Evolutionary conservation across 2,888 invertebrate genomes (phyloP), one percentile per base, ranked within the genome.

Genomic region (Tenthredo amoena): DNA sequence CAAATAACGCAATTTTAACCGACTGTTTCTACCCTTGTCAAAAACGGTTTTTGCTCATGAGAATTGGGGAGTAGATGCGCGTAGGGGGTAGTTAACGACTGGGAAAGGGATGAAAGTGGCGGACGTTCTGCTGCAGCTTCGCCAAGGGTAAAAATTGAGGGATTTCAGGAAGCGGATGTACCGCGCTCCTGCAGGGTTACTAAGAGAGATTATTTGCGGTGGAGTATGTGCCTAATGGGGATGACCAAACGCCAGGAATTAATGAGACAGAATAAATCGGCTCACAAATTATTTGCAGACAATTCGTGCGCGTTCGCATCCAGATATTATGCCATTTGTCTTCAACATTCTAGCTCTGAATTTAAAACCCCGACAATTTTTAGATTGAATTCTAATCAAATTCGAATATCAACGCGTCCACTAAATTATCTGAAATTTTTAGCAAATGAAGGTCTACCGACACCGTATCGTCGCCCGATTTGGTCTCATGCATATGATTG

Each of bases 401-500:
- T 26, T 7, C 10, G 9, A 26, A 26, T 12, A 26, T 26, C 7
- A 12, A 47, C 15, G 15, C 47, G 47, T 47, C 26, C 3, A 47
- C 5, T 21, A 12, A 77, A 43, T 55, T 62, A 55, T 85, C 18
- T 47, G 15, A 15, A 6, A 86, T 88, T 89, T 87, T 83, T 94
- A 96, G 96, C 97, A 98, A 97, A 98, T 98, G 96, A 97, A 97
- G 94, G 97, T 98, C 26, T 97, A 97, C 94, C 96, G 97, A 89
- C 97, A 97, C 93, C 97, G 97, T 93, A 96, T 97, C 87, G 96
- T 98, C 86, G 99, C 99, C 0, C 95, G 99, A 87, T 99, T 99
- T 91, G 99, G 99, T 1, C 95, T 99, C 86, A 99, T 99, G 99
- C 99, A 99, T 93, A 98, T 99, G 98, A 98, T 99, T 85, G 99